Conservation (phyloP, 2,797 vertebrate genomes). For the Odontamblyopus lacepedii region DNA sequence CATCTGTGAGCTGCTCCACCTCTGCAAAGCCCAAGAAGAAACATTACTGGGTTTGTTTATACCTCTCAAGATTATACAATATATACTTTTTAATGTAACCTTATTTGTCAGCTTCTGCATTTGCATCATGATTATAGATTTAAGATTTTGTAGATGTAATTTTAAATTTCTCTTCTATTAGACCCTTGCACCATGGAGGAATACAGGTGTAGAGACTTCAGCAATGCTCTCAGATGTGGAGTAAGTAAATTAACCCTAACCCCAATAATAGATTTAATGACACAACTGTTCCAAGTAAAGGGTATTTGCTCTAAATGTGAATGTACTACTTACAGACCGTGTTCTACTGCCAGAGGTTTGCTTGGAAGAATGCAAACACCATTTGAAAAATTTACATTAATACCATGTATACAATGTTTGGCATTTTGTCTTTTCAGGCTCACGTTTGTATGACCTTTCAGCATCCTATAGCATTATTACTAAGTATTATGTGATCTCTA, state of each 20-base stretch:
- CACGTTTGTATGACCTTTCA: not conserved
- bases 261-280: not conserved
- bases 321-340: slow-evolving; percentile 56
- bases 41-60: slow-evolving; percentile 45
- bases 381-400: not conserved
- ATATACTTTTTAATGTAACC: too few species aligned
- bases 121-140: not conserved
- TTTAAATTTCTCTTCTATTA: slow-evolving; percentile 1
- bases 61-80: not conserved
- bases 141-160: not conserved
- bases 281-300: not conserved
- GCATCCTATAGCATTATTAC: not conserved
- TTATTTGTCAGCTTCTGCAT: not conserved
- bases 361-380: slow-evolving; percentile 58
- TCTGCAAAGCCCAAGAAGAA: slow-evolving; percentile 64
- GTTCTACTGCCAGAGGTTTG: slow-evolving; percentile 74
- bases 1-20: slow-evolving; percentile 79
- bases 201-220: slow-evolving; percentile 78
- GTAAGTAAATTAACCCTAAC: slow-evolving; percentile 67
- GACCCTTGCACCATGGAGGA: slow-evolving; percentile 71
- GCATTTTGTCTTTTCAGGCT: not conserved
- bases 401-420: not conserved
- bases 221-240: slow-evolving; percentile 70
- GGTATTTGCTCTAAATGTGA: not conserved
- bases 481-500: not conserved